Base-by-base conservation (phyloP, 2,888 invertebrate species). In the Heteromurus nitidus region DNA sequence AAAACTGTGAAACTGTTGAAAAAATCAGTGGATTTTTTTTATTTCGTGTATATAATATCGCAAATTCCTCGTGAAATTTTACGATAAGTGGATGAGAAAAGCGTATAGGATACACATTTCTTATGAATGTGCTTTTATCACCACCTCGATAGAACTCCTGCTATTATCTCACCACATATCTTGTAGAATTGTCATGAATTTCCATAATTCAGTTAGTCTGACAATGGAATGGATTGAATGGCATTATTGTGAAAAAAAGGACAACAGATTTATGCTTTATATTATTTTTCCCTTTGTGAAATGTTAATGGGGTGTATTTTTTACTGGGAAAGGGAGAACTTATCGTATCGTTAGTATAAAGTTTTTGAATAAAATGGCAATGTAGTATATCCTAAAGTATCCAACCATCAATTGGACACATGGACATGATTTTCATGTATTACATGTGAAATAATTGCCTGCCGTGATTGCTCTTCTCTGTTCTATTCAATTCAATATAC, bases 111-210 rank as follows among this genome's bases (percentile, higher is more conserved):
- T 47, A 47, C 7, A 47, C 47, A 47, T 47, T 47, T 47, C 3
- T n/a, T n/a, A n/a, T 16, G n/a, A n/a, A 47, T 47, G n/a, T 3
- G 47, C n/a, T 47, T 47, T 47, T 47, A 47, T 47, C n/a, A 5
- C 47, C 47, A 47, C 3, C 11, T 47, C 16, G 3, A 47, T 47
- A 47, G 7, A 47, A 47, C 47, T 47, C 11, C 47, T 47, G 47
- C 47, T 16, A 47, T 47, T 47, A 47, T 47, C 47, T 47, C 47
- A 3, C 47, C 47, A 5, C 47, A n/a, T n/a, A 47, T 47, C 47
- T 47, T 47, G 47, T 47, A 47, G 47, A n/a, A n/a, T 47, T 47
- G 47, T 47, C 47, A 47, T 47, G 47, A 47, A 47, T 47, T 47
- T 47, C 47, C 47, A 47, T 47, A 47, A 47, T 47, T 47, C 47